Base-by-base conservation (phyloP, 2,797 vertebrate species). In the Tragopan temminckii region DNA sequence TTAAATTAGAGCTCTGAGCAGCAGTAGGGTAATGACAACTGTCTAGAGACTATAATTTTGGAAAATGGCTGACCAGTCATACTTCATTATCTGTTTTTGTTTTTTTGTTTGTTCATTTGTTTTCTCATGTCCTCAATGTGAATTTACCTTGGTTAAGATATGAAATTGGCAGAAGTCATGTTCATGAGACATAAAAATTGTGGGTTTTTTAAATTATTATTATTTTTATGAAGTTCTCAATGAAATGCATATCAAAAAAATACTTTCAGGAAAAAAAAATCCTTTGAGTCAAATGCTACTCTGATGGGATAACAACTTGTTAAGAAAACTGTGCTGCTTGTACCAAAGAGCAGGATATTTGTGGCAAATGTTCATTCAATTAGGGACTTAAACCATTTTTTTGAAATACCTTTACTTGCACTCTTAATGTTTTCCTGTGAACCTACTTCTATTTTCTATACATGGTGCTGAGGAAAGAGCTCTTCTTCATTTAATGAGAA, bases 201-300 rank as follows among this genome's bases (percentile, higher is more conserved):
- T 13, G 14, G 5, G 4, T 12, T 5, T 20, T 36, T 33, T 27
- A n/a, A n/a, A n/a, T n/a, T n/a, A n/a, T 1, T 8, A 15, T 17
- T 18, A 36, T 2, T 38, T 64, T 77, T 75, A 23, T 24, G 10
- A 2, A 76, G 11, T 6, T 81, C 57, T 53, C 9, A 42, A 25
- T 72, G 18, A 57, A 81, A 86, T 72, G 13, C 29, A n/a, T 25
- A 71, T 7, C 0, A 79, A 84, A 78, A 77, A 64, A 68, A 64
- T 5, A 4, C 20, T 80, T 80, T 27, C 31, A 55, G 18, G 31
- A 78, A 92, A 48, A 61, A 59, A 55, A 20, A 12, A 36, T 69
- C 23, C 5, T 80, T 58, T 69, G 19, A 3, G 31, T 46, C 21
- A 8, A 86, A 88, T 62, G 27, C 3, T 55, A 27, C 33, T 4